A percentile compares a stretch with the other conserved stretches of the same genome.
Evolutionary conservation across 2,888 invertebrate genomes (phyloP).

Genomic region (Apotomis capreana): DNA sequence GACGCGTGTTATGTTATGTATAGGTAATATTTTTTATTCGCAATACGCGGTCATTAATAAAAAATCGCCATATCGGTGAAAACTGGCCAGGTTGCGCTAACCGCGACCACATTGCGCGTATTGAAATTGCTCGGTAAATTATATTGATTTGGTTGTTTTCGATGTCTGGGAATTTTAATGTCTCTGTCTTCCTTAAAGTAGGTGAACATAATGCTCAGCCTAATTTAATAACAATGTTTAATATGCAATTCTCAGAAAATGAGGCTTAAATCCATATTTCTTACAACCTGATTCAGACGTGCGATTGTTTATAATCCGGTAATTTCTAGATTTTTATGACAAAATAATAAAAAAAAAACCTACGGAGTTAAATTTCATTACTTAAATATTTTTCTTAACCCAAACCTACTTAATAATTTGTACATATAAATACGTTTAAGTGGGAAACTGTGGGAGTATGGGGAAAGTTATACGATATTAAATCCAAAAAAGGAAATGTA

Average conservation of each 20-base stretch:
- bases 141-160: not conserved
- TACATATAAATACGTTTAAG: too few relatives aligned
- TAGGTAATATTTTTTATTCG: slow-evolving; percentile 2
- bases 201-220: not conserved
- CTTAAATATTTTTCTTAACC: too few relatives aligned
- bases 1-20: slow-evolving; percentile 1
- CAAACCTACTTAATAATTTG: too few relatives aligned
- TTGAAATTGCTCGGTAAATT: not conserved
- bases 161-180: not conserved
- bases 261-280: not conserved
- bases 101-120: not conserved
- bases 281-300: too few relatives aligned
- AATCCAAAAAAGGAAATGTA: too few relatives aligned
- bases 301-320: too few relatives aligned
- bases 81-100: slow-evolving; percentile 4
- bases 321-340: too few relatives aligned
- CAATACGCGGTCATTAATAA: slow-evolving; percentile 19
- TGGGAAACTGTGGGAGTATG: too few relatives aligned
- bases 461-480: too few relatives aligned
- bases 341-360: too few relatives aligned
- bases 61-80: slow-evolving; percentile 11
- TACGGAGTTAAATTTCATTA: too few relatives aligned
- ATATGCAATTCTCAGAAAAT: not conserved
- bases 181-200: not conserved
- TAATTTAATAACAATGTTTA: not conserved